Evolutionary conservation across 2,113 vertebrate species (phyloP), one percentile per base, ranked within the genome.

Genomic region (Thryonomys swinderianus): DNA sequence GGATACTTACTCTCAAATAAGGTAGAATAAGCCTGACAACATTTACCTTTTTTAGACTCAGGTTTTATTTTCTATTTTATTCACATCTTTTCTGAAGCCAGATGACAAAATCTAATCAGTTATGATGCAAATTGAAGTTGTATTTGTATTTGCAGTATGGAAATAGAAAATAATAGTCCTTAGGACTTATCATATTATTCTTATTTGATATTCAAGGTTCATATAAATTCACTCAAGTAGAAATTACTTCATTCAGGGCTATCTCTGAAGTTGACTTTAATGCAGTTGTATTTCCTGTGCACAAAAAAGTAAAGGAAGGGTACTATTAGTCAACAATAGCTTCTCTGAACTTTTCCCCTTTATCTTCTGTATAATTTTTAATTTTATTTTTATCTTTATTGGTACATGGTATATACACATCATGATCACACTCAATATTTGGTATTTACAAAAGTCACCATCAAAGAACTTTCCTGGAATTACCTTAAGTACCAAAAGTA

Each of bases 61-160:
- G 86, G 20, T 89, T 94, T 92, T 40, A 83, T 66, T 78, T 90
- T 40, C 73, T 89, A 6, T 89, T 78, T 95, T 16, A 62, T 42
- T 89, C 13, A 48, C 23, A 83, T 67, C 25, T 73, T 85, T 48
- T 34, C 18, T 64, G 32, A 95, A 91, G 61, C 4, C 8, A 94
- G 93, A 57, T 69, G 42, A 91, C 55, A 85, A 45, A 80, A 85
- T 61, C 25, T 71, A 80, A 90, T n/a, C 61, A 48, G 74, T 32
- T 5, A 34, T 45, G 1, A 45, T 81, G 27, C 73, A 85, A 55
- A 93, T 82, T 82, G 81, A 81, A 80, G 8, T 79, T 13, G 3
- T 40, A 73, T 79, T 93, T 96, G 21, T 7, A 93, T 74, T 73
- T 88, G 14, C 10, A 73, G 23, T 61, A 32, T 91, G 73, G 73